Percentiles rank a stretch among this genome's conserved stretches.
Evolutionary conservation across 2,797 vertebrate species (phyloP).

Genomic region (Myotis pilosus): DNA sequence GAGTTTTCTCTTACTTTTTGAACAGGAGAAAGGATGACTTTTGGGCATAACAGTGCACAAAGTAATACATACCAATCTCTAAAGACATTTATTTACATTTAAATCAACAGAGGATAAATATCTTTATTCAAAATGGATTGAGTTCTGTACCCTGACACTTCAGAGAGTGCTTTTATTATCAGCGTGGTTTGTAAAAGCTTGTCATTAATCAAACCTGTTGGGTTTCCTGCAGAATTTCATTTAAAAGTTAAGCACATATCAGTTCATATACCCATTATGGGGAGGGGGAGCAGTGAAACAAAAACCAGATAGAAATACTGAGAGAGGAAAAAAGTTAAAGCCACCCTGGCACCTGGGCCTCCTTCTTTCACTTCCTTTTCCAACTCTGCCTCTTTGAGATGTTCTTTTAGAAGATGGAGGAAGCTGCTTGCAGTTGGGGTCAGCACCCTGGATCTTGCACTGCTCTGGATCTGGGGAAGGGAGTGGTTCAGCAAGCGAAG

Average conservation of each 20-base stretch:
- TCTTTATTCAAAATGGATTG: conserved; percentile 32
- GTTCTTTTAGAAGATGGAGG: conserved; percentile 87
- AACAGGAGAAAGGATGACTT: conserved; percentile 23
- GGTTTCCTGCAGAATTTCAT: conserved; percentile 14
- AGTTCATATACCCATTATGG: background rate
- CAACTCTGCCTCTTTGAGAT: conserved; percentile 62
- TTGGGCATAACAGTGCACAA: background rate
- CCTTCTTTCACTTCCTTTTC: conserved; percentile 79
- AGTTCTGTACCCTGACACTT: conserved; percentile 13
- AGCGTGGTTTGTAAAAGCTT: background rate
- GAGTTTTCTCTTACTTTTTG: conserved; percentile 32
- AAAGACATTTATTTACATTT: background rate
- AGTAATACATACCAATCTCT: conserved; percentile 6
- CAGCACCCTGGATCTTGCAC: conserved; percentile 62
- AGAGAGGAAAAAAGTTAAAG: conserved; percentile 69
- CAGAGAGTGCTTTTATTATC: background rate
- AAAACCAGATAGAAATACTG: conserved; percentile 64
- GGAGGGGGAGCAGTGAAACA: conserved; percentile 46
- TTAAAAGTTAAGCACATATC: background rate
- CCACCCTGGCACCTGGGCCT: conserved; percentile 80
- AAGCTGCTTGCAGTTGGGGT: conserved; percentile 86
- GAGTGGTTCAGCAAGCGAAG: conserved; percentile 9
- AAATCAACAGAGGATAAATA: conserved; percentile 27
- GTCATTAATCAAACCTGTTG: background rate
- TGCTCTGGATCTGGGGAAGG: conserved; percentile 58